Percentiles rank a stretch among this genome's conserved stretches.
These are phyloP conservation scores for Chondrilla cf. caribensis DNA, from an alignment of 37 sponge, comb jelly and placozoan genomes.

Conservation along the genomic window DNA sequence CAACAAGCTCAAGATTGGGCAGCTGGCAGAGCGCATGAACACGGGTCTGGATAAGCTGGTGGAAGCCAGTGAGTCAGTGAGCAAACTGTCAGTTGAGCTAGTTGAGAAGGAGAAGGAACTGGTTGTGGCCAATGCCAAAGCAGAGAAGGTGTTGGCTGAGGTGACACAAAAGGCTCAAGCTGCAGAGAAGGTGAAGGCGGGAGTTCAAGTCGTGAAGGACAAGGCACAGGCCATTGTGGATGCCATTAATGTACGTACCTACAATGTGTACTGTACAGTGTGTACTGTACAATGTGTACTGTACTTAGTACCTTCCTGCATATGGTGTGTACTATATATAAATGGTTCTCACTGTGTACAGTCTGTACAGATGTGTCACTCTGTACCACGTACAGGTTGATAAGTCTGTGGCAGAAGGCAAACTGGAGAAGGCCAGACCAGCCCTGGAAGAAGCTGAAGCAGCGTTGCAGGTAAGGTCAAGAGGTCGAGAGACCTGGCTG, in stretches of 20 bases:
- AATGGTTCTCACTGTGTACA: no score
- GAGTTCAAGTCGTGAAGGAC: slow-evolving; percentile 98
- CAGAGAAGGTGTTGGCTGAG: slow-evolving; percentile 92
- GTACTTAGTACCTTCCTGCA: no score
- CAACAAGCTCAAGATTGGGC: slow-evolving; percentile 69
- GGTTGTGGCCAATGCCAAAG: slow-evolving; percentile 84
- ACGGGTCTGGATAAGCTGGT: slow-evolving; percentile 93
- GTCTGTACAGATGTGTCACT: no score
- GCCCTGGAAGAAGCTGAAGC: slow-evolving; percentile 96
- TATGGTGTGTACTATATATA: no score
- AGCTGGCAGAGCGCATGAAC: slow-evolving; percentile 91
- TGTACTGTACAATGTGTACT: no score
- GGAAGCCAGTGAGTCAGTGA: slow-evolving; percentile 91
- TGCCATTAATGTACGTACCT: slow-evolving; percentile 53
- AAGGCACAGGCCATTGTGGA: slow-evolving; percentile 97
- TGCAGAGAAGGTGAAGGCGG: slow-evolving; percentile 97
- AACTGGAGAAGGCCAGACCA: slow-evolving; percentile 90
- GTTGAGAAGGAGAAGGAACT: slow-evolving; percentile 96
- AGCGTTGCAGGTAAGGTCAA: slow-evolving; percentile 64
- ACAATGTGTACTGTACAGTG: no score
- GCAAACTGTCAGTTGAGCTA: slow-evolving; percentile 83
- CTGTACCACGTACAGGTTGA: slow-evolving; percentile 40
- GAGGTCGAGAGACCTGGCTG: no score
- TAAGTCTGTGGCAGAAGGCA: slow-evolving; percentile 87
- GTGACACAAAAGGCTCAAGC: slow-evolving; percentile 97